Conservation (phyloP, 2,888 invertebrate genomes). For the Scaptomyza polygonia region DNA sequence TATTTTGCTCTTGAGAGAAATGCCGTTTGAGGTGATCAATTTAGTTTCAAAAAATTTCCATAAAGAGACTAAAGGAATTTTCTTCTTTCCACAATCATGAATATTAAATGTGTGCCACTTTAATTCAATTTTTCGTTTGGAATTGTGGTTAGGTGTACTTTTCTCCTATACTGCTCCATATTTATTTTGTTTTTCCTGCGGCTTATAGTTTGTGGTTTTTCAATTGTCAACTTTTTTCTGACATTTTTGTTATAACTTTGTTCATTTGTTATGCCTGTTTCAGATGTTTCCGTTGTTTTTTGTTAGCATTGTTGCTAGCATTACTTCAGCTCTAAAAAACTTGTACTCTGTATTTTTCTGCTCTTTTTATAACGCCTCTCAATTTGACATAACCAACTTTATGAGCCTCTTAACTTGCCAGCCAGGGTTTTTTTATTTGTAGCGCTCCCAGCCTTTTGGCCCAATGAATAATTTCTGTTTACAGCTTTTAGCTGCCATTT, state of each 20-base stretch:
- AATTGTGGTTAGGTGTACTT: conserved; percentile 8
- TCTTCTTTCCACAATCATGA: not conserved
- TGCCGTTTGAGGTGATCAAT: conserved; percentile 27
- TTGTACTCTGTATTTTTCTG: conserved; percentile 24
- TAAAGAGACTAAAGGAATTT: not conserved
- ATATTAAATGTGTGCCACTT: not conserved
- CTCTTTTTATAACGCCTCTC: conserved; percentile 49
- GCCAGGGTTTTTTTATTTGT: conserved; percentile 37
- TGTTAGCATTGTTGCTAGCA: conserved; percentile 38
- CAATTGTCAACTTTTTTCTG: conserved; percentile 34
- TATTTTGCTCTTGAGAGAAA: conserved; percentile 19
- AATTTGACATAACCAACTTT: conserved; percentile 62
- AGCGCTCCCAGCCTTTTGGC: conserved; percentile 39
- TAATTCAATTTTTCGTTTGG: not conserved
- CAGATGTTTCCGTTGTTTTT: conserved; percentile 26
- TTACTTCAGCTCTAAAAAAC: conserved; percentile 65
- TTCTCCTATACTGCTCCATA: conserved; percentile 9
- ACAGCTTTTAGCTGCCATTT: conserved; percentile 54
- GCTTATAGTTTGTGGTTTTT: conserved; percentile 31
- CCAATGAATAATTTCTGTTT: conserved; percentile 60
- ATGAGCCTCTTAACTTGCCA: conserved; percentile 65
- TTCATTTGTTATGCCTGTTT: conserved; percentile 48
- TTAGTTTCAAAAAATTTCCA: conserved; percentile 10
- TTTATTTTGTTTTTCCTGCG: conserved; percentile 3
- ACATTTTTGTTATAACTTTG: conserved; percentile 31